Percentiles rank a stretch among this genome's conserved stretches.
These are phyloP conservation scores for Poeciliopsis turneri DNA, from an alignment of 2,797 vertebrate species.

Conservation along the genomic window DNA sequence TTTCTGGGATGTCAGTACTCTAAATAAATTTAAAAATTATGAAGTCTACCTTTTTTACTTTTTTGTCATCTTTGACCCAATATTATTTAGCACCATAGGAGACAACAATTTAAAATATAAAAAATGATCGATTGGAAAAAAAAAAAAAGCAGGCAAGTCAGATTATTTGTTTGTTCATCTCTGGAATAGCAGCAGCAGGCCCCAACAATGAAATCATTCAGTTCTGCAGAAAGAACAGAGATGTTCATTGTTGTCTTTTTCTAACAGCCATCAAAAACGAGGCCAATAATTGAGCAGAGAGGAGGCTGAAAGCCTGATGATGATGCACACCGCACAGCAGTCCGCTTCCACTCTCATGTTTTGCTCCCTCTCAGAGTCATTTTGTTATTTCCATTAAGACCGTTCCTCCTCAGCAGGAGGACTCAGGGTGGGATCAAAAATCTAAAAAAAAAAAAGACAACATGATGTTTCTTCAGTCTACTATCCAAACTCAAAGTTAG, in stretches of 20 bases:
- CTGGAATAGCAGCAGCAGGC: not conserved
- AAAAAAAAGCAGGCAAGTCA: not conserved
- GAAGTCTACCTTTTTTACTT: not conserved
- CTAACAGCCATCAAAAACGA: slow-evolving; percentile 18
- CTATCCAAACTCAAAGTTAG: slow-evolving; percentile 23
- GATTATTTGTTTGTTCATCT: not conserved
- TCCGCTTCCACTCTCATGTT: slow-evolving; percentile 31
- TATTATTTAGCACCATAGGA: not conserved
- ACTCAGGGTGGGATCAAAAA: slow-evolving; percentile 18
- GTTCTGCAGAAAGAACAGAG: not conserved
- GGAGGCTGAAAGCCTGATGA: slow-evolving; percentile 25
- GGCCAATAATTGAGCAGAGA: slow-evolving; percentile 29
- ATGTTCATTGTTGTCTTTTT: not conserved
- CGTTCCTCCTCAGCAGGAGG: slow-evolving; percentile 25
- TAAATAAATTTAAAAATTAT: not conserved
- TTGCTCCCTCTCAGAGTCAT: slow-evolving; percentile 31
- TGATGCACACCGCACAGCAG: slow-evolving; percentile 6
- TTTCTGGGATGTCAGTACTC: too few species aligned
- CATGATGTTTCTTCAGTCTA: slow-evolving; percentile 23
- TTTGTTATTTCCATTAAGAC: slow-evolving; percentile 33
- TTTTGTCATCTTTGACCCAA: not conserved
- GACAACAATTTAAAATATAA: not conserved
- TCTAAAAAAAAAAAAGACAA: slow-evolving; percentile 3
- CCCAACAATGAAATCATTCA: not conserved
- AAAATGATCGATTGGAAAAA: not conserved